These are phyloP conservation scores for Heliconius sara DNA, from an alignment of 2,888 invertebrate genomes.

Conservation along the genomic window DNA sequence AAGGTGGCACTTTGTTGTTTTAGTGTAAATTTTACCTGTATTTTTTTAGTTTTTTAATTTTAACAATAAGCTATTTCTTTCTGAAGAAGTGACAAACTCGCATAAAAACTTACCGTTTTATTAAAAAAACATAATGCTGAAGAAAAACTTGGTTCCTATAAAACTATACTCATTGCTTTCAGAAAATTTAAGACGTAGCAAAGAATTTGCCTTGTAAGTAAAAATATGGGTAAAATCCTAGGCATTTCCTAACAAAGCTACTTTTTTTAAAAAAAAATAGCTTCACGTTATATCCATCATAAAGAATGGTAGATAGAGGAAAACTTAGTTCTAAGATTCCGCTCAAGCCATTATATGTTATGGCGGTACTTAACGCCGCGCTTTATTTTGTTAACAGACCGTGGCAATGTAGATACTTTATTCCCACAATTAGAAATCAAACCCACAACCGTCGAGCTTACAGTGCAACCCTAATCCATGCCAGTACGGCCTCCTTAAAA, in stretches of 20 bases:
- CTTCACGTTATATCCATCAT: background rate
- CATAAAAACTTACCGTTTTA: too few relatives aligned
- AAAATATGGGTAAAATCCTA: background rate
- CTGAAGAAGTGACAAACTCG: too few relatives aligned
- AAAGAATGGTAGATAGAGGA: background rate
- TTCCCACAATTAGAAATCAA: background rate
- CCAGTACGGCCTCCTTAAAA: background rate
- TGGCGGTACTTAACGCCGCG: too few relatives aligned
- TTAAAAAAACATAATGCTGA: too few relatives aligned
- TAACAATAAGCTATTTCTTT: too few relatives aligned
- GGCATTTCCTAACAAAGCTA: background rate
- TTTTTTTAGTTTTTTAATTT: background rate
- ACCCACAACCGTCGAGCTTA: background rate
- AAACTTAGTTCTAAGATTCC: background rate
- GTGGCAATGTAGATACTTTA: background rate
- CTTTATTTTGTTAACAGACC: too few relatives aligned
- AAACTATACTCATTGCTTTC: background rate
- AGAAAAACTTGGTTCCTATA: too few relatives aligned
- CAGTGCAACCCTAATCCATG: background rate
- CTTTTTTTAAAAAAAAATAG: too few relatives aligned
- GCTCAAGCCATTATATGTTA: too few relatives aligned
- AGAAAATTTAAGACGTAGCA: background rate
- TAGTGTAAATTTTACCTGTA: background rate
- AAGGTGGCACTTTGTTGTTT: constrained; percentile 14
- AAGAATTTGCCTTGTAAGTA: background rate